Evolutionary conservation across 2,797 vertebrate genomes (phyloP).

Genomic region (Gymnoscopelus braueri): DNA sequence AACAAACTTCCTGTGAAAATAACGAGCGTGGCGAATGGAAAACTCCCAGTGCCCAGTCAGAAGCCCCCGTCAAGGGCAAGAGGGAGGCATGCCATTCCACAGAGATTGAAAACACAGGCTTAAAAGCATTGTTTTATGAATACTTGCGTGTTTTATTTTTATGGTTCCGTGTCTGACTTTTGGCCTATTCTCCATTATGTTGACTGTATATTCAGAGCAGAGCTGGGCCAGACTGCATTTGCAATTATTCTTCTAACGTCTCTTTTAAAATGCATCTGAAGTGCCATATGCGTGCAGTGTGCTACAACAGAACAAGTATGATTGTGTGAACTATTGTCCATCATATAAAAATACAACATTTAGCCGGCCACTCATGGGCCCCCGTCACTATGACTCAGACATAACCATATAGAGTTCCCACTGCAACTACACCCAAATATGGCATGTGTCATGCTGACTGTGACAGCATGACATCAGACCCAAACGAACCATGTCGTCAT

Average conservation of each 20-base stretch:
- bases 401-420: too few species aligned
- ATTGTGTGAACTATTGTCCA: too few species aligned
- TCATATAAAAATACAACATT: too few species aligned
- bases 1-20: constrained; percentile 77
- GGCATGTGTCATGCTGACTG: too few species aligned
- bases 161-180: constrained; percentile 51
- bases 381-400: too few species aligned
- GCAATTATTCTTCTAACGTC: constrained; percentile 2
- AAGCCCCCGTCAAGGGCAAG: constrained; percentile 52
- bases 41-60: constrained; percentile 47
- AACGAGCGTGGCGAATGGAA: constrained; percentile 69
- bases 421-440: too few species aligned
- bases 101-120: constrained; percentile 35
- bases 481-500: too few species aligned
- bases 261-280: constrained; percentile 19
- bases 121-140: constrained; percentile 54
- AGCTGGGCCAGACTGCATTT: constrained; percentile 5
- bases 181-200: constrained; percentile 38
- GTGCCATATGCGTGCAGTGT: too few species aligned
- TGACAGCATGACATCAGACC: too few species aligned
- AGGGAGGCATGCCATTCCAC: constrained; percentile 32
- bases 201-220: constrained; percentile 27
- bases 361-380: too few species aligned
- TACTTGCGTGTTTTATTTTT: constrained; percentile 28
- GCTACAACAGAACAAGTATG: too few species aligned